Evolutionary conservation across 2,888 invertebrate genomes (phyloP).

Genomic region (Nemotelus pantherinus): DNA sequence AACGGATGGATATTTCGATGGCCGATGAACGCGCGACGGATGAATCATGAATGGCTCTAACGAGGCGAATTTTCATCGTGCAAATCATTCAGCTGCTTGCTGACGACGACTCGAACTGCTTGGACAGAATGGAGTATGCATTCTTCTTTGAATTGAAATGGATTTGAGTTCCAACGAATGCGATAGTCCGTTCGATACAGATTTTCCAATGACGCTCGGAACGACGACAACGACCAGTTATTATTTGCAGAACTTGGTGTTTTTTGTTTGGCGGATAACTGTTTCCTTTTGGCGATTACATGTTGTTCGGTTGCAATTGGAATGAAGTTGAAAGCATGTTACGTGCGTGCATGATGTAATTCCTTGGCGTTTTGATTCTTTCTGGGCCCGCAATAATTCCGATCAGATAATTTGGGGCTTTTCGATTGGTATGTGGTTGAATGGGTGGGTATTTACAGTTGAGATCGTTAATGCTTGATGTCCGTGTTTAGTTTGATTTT

Average conservation of each 20-base stretch:
- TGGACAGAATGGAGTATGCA: too few relatives aligned
- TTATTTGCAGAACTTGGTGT: constrained; percentile 1
- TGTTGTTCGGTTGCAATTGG: too few relatives aligned
- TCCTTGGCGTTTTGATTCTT: too few relatives aligned
- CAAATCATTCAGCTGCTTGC: constrained; percentile 7
- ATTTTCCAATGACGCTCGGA: background rate
- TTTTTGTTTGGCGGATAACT: constrained; percentile 16
- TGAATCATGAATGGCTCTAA: background rate
- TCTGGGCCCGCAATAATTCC: too few relatives aligned
- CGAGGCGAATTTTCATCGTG: constrained; percentile 2
- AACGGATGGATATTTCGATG: background rate
- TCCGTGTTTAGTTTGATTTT: too few relatives aligned
- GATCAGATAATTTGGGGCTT: too few relatives aligned
- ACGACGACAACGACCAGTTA: constrained; percentile 5
- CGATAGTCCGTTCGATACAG: constrained; percentile 39
- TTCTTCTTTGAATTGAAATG: background rate
- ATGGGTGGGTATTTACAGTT: too few relatives aligned
- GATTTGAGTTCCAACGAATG: background rate
- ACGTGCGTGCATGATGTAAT: too few relatives aligned
- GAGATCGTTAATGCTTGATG: too few relatives aligned
- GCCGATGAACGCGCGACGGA: background rate
- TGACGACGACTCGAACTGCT: too few relatives aligned
- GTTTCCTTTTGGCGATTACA: background rate
- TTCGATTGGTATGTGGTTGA: too few relatives aligned
- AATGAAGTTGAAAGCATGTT: too few relatives aligned